Percentiles rank a stretch among this genome's conserved stretches.
Evolutionary conservation across 1,140 invertebrate species (phyloP).

Genomic region (Tetramorium simillimum): DNA sequence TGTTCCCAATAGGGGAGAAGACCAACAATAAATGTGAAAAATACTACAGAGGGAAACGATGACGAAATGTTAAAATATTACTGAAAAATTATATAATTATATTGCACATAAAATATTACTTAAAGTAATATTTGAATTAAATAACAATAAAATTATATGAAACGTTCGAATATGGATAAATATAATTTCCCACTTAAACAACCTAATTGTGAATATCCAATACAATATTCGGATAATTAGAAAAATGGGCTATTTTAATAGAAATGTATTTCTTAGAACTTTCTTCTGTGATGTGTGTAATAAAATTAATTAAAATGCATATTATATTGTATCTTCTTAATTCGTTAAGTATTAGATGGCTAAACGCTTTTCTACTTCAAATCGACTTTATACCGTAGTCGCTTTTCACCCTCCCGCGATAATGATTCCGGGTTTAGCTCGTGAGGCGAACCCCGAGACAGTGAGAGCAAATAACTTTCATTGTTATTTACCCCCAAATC

Average conservation of each 20-base stretch:
- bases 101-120: background rate
- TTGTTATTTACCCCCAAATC: conserved; percentile 24
- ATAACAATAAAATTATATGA: conserved; percentile 2
- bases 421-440: conserved; percentile 8
- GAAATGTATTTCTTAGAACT: conserved; percentile 4
- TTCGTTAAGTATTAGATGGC: too few species aligned
- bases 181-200: background rate
- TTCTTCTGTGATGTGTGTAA: background rate
- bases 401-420: background rate
- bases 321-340: background rate
- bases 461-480: conserved; percentile 28
- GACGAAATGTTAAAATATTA: background rate
- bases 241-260: background rate
- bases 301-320: background rate
- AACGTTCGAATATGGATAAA: background rate
- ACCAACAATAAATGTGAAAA: background rate
- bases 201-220: background rate
- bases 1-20: too few species aligned
- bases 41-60: background rate
- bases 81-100: background rate
- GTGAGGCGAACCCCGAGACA: background rate
- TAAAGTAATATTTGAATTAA: background rate
- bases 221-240: background rate
- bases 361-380: background rate
- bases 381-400: background rate